Conservation (phyloP, 2,888 invertebrate species). For the Aspidiotus rigidus region DNA sequence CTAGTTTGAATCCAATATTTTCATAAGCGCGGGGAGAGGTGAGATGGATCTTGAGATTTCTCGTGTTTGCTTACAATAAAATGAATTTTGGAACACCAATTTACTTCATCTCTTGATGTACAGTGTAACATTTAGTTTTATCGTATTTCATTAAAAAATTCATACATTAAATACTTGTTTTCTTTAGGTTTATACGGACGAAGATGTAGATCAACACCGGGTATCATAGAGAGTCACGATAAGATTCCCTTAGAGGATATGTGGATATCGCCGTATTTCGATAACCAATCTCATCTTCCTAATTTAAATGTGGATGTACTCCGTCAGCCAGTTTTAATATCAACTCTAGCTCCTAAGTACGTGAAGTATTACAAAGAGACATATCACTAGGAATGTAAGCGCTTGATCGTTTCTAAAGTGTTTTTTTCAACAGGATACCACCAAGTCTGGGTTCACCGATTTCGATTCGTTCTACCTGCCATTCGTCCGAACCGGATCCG, state of each 20-base stretch:
- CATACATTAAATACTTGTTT: too few species aligned
- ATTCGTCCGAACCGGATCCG: conserved; percentile 41
- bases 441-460: conserved; percentile 42
- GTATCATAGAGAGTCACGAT: conserved; percentile 84
- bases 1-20: too few species aligned
- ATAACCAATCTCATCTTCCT: conserved; percentile 16
- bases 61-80: too few species aligned
- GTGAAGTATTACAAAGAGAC: conserved; percentile 37
- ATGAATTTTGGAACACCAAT: too few species aligned
- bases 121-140: too few species aligned
- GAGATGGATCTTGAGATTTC: too few species aligned
- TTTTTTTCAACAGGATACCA: conserved; percentile 31
- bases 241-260: conserved; percentile 79
- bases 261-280: conserved; percentile 56
- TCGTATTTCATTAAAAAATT: too few species aligned
- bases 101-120: too few species aligned
- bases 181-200: conserved; percentile 47
- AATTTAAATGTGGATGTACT: conserved; percentile 15
- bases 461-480: conserved; percentile 42
- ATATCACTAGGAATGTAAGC: background rate
- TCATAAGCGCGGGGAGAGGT: too few species aligned
- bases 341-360: conserved; percentile 42
- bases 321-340: conserved; percentile 36
- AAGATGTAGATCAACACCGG: conserved; percentile 91
- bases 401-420: background rate